Conservation (phyloP, 2,888 invertebrate species). For the Dasypogon diadema region DNA sequence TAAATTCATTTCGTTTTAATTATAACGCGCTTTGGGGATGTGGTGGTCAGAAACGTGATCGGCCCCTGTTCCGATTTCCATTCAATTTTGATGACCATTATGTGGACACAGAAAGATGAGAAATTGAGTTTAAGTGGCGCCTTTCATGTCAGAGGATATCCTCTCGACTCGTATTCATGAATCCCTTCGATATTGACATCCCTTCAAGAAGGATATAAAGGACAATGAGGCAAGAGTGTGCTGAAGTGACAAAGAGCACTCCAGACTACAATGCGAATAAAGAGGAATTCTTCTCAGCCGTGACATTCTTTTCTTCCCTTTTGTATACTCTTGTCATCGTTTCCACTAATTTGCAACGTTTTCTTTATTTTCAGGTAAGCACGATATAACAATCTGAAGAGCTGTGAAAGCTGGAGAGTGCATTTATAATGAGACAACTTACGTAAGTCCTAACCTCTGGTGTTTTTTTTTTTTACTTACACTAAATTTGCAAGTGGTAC, state of each 20-base stretch:
- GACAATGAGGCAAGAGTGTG: conserved; percentile 19
- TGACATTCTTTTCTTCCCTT: conserved; percentile 16
- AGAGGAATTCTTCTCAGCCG: conserved; percentile 1
- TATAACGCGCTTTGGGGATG: not conserved
- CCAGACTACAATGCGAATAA: conserved; percentile 36
- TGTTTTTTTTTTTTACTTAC: too few species aligned
- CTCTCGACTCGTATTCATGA: conserved; percentile 37
- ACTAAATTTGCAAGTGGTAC: too few species aligned
- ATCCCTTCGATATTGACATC: conserved; percentile 44
- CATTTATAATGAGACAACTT: not conserved
- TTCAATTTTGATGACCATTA: conserved; percentile 49
- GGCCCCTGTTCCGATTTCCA: conserved; percentile 38
- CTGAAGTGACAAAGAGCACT: conserved; percentile 46
- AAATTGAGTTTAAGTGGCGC: conserved; percentile 50
- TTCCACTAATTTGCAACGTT: conserved; percentile 48
- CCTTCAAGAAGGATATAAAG: conserved; percentile 34
- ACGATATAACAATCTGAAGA: not conserved
- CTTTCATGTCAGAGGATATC: conserved; percentile 18
- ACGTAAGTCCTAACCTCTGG: not conserved
- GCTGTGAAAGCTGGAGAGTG: not conserved
- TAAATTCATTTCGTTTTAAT: conserved; percentile 49
- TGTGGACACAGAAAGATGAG: conserved; percentile 47
- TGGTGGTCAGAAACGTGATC: conserved; percentile 14
- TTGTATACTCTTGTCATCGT: conserved; percentile 26
- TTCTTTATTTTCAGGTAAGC: conserved; percentile 39